phyloP scores from a whole-genome alignment of 2,797 vertebrate genomes.

The Pygocentrus nattereri region DNA sequence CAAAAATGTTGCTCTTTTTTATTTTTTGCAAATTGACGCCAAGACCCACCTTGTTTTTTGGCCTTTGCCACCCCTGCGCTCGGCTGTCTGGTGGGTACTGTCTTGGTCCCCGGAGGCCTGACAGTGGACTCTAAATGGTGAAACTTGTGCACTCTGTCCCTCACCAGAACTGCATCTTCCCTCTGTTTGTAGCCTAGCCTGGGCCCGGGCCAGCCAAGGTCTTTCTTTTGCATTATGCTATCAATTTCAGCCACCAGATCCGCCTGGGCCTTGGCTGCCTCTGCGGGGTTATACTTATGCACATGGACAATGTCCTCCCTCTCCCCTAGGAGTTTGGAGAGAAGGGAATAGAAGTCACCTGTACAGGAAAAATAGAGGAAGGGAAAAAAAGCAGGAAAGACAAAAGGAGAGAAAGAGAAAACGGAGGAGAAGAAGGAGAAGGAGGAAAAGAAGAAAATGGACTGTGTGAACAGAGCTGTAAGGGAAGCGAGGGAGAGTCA shows the following conservation, averaged over 20 bases:
- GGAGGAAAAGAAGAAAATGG: slow-evolving; percentile 35
- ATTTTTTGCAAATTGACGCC: slow-evolving; percentile 48
- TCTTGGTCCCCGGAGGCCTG: slow-evolving; percentile 82
- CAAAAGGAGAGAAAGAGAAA: slow-evolving; percentile 62
- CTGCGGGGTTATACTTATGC: slow-evolving; percentile 86
- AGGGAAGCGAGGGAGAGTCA: slow-evolving; percentile 41
- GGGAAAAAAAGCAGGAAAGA: slow-evolving; percentile 60
- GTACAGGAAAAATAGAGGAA: slow-evolving; percentile 70
- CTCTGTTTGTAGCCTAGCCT: slow-evolving; percentile 79
- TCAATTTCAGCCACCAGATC: slow-evolving; percentile 90
- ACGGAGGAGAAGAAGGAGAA: slow-evolving; percentile 23
- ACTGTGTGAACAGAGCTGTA: slow-evolving; percentile 50
- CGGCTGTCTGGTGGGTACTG: slow-evolving; percentile 71
- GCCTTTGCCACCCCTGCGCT: slow-evolving; percentile 65
- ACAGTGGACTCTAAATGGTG: slow-evolving; percentile 89
- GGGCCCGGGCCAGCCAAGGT: slow-evolving; percentile 78
- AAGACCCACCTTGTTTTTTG: slow-evolving; percentile 86
- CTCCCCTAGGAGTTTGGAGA: slow-evolving; percentile 94
- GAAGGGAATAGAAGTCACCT: slow-evolving; percentile 96
- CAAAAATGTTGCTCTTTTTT: background rate
- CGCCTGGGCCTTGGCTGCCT: slow-evolving; percentile 85
- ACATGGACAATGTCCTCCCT: slow-evolving; percentile 87
- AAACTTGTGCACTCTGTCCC: slow-evolving; percentile 96
- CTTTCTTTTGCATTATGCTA: slow-evolving; percentile 92
- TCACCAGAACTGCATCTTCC: slow-evolving; percentile 84